These are phyloP conservation scores for Ectobius pallidus DNA, from an alignment of 2,888 invertebrate genomes.

Conservation along the genomic window DNA sequence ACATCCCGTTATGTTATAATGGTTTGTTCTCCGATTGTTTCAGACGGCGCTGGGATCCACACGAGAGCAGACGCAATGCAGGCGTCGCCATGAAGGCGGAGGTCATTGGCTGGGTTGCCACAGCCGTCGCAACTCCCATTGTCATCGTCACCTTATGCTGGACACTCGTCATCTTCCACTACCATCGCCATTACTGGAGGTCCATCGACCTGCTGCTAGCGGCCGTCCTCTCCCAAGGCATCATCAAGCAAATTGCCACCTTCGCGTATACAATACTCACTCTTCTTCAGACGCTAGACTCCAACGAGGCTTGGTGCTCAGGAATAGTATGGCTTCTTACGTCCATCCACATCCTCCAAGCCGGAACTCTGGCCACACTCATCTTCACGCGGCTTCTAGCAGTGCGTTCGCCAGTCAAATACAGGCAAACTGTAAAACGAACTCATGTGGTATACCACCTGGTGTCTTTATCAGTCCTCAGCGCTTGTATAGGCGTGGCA, in stretches of 20 bases:
- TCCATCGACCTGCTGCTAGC: constrained; percentile 61
- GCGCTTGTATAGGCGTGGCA: constrained; percentile 61
- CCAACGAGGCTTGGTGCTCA: constrained; percentile 55
- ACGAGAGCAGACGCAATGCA: not conserved
- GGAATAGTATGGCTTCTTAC: constrained; percentile 59
- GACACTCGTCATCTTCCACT: constrained; percentile 59
- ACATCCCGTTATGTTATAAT: no score
- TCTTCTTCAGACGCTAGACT: constrained; percentile 51
- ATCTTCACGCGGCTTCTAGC: constrained; percentile 57
- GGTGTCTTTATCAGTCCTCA: constrained; percentile 59
- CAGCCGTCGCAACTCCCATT: constrained; percentile 56
- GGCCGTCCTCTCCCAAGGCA: constrained; percentile 54
- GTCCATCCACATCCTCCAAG: constrained; percentile 60
- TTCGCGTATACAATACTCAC: constrained; percentile 53
- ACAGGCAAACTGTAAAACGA: constrained; percentile 50
- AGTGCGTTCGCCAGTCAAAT: constrained; percentile 50
- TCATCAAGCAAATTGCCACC: constrained; percentile 55
- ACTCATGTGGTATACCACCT: constrained; percentile 59
- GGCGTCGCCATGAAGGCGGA: constrained; percentile 32
- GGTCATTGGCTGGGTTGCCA: constrained; percentile 47
- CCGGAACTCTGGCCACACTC: constrained; percentile 58
- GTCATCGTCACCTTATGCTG: constrained; percentile 56
- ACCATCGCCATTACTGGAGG: constrained; percentile 58
- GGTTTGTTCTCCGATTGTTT: not conserved
- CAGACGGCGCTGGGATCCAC: not conserved